A percentile compares a stretch with the other conserved stretches of the same genome.
These are phyloP conservation scores for Labrus mixtus DNA, from an alignment of 2,113 vertebrate genomes.

Conservation along the genomic window DNA sequence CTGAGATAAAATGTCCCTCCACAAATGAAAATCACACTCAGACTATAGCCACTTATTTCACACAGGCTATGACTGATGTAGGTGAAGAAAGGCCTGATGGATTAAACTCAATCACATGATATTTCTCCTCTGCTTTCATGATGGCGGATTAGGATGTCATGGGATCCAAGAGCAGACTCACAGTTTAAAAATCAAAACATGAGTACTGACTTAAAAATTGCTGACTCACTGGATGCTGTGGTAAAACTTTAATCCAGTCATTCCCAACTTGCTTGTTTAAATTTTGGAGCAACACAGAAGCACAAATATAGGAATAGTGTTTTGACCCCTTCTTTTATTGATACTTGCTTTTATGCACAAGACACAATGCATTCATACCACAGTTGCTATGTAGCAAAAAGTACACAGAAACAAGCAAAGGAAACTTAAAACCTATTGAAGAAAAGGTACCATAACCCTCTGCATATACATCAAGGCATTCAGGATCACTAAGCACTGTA, in stretches of 20 bases:
- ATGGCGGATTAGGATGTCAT: slow-evolving; percentile 56
- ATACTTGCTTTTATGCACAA: slow-evolving; percentile 53
- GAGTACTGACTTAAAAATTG: slow-evolving; percentile 17
- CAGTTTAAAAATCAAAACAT: background rate
- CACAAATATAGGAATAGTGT: slow-evolving; percentile 1
- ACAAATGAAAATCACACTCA: too few relatives aligned
- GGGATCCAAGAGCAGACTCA: slow-evolving; percentile 18
- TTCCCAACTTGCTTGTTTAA: slow-evolving; percentile 22
- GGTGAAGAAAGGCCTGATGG: background rate
- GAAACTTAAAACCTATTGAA: slow-evolving; percentile 28
- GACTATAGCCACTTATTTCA: background rate
- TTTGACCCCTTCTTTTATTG: slow-evolving; percentile 63
- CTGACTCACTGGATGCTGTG: background rate
- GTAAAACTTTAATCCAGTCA: slow-evolving; percentile 56
- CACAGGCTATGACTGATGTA: background rate
- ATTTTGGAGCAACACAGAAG: background rate
- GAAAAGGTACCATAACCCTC: slow-evolving; percentile 26
- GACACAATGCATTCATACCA: slow-evolving; percentile 52
- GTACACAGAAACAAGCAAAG: slow-evolving; percentile 41
- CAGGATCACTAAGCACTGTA: slow-evolving; percentile 31
- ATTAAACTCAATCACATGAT: slow-evolving; percentile 28
- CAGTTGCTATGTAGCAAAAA: slow-evolving; percentile 50
- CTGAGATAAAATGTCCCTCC: too few relatives aligned
- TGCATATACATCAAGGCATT: slow-evolving; percentile 41
- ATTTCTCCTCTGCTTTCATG: slow-evolving; percentile 18